Evolutionary conservation across 2,113 vertebrate genomes (phyloP), one percentile per base, ranked within the genome.

Genomic region (Tachycineta bicolor): DNA sequence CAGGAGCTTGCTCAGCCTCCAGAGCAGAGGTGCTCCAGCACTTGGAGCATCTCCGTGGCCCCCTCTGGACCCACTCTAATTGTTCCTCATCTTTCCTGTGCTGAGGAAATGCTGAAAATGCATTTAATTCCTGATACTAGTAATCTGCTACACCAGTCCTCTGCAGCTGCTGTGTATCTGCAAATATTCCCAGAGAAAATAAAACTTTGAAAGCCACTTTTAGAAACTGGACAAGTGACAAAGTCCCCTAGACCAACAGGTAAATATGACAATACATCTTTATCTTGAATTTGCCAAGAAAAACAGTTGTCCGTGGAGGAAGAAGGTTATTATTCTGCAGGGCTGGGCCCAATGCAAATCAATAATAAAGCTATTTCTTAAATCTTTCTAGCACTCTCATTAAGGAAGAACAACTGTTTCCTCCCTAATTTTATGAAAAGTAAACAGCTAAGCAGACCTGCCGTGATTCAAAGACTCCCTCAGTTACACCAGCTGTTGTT

Each of bases 341-440:
- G 29, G 46, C 63, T 83, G 56, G 37, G 12, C 43, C 17, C 26
- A 47, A 10, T 50, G 39, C 43, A 90, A 67, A 80, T 63, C 55
- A 94, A 29, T 3, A 58, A 46, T 39, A 83, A 67, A 83, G 29
- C 19, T 86, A 26, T 76, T 87, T 62, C 55, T 69, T 80, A 26
- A 12, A 28, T 80, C 14, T 88, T 87, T 93, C 41, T 28, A 8
- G 20, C 58, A 9, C 37, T 37, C 13, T 87, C n/a, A 25, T 70
- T 70, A 59, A 74, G 41, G 14, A 89, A 18, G 9, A 73, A 49
- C 25, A 85, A 43, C 19, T 20, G 28, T 75, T 94, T 91, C 64
- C 47, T 95, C 91, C 59, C 39, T 26, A 55, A 53, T 34, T 80
- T 87, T 78, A 47, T 64, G 12, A 62, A 87, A 83, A 87, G 47